phyloP scores from a whole-genome alignment of 2,113 vertebrate genomes.

The Lepus americanus region DNA sequence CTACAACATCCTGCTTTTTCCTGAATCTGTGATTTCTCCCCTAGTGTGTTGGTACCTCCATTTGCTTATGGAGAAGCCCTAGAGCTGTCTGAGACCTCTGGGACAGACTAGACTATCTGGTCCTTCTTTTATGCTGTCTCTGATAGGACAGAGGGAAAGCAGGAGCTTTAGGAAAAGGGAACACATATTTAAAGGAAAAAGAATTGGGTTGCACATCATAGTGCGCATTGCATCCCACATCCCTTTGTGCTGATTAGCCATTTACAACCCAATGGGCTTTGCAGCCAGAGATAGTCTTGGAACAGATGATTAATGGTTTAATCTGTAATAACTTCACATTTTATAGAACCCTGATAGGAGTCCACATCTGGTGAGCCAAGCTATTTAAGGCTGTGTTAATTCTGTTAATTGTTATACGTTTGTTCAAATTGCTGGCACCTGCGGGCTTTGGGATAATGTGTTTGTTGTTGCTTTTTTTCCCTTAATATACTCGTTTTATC shows the following conservation, averaged over 20 bases:
- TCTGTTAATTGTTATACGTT: slow-evolving; percentile 91
- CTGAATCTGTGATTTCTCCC: neutral
- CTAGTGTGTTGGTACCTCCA: neutral
- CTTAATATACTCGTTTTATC: slow-evolving; percentile 62
- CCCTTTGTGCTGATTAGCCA: slow-evolving; percentile 87
- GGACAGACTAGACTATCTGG: neutral
- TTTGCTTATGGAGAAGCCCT: neutral
- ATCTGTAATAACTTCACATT: slow-evolving; percentile 90
- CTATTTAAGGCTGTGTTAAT: slow-evolving; percentile 92
- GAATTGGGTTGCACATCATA: slow-evolving; percentile 73
- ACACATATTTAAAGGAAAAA: slow-evolving; percentile 81
- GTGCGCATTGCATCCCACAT: slow-evolving; percentile 81
- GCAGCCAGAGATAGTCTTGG: slow-evolving; percentile 87
- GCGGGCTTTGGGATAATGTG: slow-evolving; percentile 87
- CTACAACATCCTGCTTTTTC: neutral
- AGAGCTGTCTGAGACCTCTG: neutral
- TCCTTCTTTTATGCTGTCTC: slow-evolving; percentile 13
- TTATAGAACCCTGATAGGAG: slow-evolving; percentile 89
- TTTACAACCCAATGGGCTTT: slow-evolving; percentile 87
- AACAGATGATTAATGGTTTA: slow-evolving; percentile 91
- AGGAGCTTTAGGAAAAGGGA: slow-evolving; percentile 61
- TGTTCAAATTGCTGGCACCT: slow-evolving; percentile 91
- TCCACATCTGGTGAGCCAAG: slow-evolving; percentile 90
- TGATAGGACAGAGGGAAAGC: slow-evolving; percentile 52
- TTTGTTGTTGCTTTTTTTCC: slow-evolving; percentile 63